Evolutionary conservation across 2,113 vertebrate genomes (phyloP).

Genomic region (Lutjanus erythropterus): DNA sequence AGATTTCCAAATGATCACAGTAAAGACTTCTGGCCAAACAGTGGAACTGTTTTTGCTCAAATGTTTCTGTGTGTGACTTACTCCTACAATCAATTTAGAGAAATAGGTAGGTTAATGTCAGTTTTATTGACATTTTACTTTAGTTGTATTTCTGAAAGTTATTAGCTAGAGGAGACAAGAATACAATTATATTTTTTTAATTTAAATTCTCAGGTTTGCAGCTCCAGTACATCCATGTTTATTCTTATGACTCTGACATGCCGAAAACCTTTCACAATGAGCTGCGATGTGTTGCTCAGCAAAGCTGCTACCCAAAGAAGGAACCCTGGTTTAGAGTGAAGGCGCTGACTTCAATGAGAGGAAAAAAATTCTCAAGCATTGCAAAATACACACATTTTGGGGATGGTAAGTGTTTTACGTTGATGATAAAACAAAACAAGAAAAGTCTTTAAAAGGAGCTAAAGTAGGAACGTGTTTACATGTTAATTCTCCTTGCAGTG

Average conservation of each 20-base stretch:
- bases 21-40: slow-evolving; percentile 63
- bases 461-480: not conserved
- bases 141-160: not conserved
- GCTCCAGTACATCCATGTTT: slow-evolving; percentile 72
- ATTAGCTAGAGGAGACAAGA: not conserved
- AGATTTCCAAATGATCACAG: slow-evolving; percentile 25
- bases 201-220: slow-evolving; percentile 60
- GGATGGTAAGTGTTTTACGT: slow-evolving; percentile 59
- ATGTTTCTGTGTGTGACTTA: slow-evolving; percentile 71
- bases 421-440: slow-evolving; percentile 6
- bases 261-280: slow-evolving; percentile 35
- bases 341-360: slow-evolving; percentile 10
- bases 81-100: slow-evolving; percentile 44
- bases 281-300: slow-evolving; percentile 58
- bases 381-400: slow-evolving; percentile 68
- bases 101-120: slow-evolving; percentile 60
- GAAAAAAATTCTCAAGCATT: slow-evolving; percentile 49
- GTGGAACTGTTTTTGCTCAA: slow-evolving; percentile 58
- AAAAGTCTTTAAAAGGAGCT: not conserved
- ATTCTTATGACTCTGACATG: slow-evolving; percentile 49
- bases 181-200: too few relatives aligned
- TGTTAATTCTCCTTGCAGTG: not conserved
- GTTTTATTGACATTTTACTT: not conserved
- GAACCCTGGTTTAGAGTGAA: slow-evolving; percentile 28
- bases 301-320: slow-evolving; percentile 36